A percentile compares a stretch with the other conserved stretches of the same genome.
These are phyloP conservation scores for Yasuhikotakia modesta DNA, from an alignment of 2,797 vertebrate species.

Conservation along the genomic window DNA sequence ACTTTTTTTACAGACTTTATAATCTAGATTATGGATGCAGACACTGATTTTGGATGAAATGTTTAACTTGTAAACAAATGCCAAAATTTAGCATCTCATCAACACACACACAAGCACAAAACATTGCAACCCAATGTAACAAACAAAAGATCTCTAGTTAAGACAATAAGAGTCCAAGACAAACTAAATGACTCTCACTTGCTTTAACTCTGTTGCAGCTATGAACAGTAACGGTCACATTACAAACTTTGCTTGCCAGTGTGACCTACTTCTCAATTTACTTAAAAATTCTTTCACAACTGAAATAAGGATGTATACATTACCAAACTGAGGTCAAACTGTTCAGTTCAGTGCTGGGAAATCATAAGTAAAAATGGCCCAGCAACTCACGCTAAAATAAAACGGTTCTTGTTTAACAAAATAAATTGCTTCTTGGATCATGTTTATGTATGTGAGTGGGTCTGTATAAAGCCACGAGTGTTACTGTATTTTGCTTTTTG, in stretches of 20 bases:
- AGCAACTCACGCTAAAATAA: no score
- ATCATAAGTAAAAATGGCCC: background rate
- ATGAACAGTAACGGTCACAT: background rate
- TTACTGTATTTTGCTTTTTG: slow-evolving; percentile 35
- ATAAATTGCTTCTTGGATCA: no score
- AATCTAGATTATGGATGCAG: background rate
- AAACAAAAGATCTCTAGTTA: background rate
- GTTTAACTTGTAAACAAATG: background rate
- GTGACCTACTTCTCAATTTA: background rate
- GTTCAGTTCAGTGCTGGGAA: slow-evolving; percentile 25
- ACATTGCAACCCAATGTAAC: background rate
- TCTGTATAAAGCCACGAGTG: background rate
- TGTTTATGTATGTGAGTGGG: background rate
- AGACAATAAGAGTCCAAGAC: background rate
- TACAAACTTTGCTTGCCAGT: slow-evolving; percentile 1
- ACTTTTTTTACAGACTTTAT: background rate
- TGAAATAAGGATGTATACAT: background rate
- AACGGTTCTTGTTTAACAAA: no score
- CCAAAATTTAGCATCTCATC: background rate
- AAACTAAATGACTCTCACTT: background rate
- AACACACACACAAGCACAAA: background rate
- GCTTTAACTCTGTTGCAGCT: background rate
- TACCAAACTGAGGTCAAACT: background rate
- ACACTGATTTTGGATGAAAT: background rate
- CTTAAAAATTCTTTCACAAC: slow-evolving; percentile 8